Percentiles rank a stretch among this genome's conserved stretches.
phyloP scores from a whole-genome alignment of 2,888 invertebrate species.

The Alentia gelatinosa region DNA sequence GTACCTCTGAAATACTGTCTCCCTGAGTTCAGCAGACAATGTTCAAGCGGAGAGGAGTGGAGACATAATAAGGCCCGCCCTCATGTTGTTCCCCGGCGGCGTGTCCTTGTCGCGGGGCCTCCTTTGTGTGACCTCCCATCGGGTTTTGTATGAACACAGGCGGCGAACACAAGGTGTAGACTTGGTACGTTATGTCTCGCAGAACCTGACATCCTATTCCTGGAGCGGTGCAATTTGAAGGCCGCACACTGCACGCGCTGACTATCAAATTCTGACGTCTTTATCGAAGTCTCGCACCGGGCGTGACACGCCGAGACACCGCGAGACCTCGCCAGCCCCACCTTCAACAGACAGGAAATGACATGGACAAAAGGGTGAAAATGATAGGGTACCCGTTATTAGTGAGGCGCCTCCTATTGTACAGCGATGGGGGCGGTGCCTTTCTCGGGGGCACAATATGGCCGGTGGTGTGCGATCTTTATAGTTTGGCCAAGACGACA shows the following conservation, averaged over 20 bases:
- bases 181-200: neutral
- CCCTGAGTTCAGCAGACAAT: neutral
- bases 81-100: neutral
- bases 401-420: neutral
- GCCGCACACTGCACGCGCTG: neutral
- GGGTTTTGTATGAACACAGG: neutral
- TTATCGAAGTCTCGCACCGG: neutral
- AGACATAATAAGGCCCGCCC: neutral
- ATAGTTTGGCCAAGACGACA: neutral
- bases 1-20: neutral
- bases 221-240: neutral
- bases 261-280: neutral
- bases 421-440: neutral
- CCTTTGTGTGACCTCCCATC: neutral
- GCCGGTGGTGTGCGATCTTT: neutral
- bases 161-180: neutral
- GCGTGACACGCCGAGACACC: neutral
- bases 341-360: neutral
- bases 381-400: neutral
- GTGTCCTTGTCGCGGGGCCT: neutral
- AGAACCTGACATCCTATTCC: neutral
- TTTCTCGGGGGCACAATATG: neutral
- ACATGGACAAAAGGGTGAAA: neutral
- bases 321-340: neutral
- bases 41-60: neutral